phyloP scores from a whole-genome alignment of 2,888 invertebrate species.

The Thecophora atra region DNA sequence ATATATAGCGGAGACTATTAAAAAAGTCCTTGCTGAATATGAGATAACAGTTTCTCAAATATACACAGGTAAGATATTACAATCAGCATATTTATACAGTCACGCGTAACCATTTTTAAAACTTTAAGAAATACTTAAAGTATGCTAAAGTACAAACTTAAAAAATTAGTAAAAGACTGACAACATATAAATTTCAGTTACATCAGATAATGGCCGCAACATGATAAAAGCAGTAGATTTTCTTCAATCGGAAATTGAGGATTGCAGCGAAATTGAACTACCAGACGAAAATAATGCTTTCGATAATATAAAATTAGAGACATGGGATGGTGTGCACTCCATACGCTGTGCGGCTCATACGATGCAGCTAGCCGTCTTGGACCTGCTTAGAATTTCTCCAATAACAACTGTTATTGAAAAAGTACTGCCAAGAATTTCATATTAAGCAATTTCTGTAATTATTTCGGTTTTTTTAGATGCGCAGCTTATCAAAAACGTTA shows the following conservation, averaged over 20 bases:
- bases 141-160: too few species aligned
- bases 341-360: constrained; percentile 18
- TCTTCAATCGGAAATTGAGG: background rate
- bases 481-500: background rate
- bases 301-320: background rate
- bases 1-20: background rate
- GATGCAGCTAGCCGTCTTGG: background rate
- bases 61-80: constrained; percentile 8
- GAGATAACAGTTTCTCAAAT: constrained; percentile 14
- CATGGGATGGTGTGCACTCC: background rate
- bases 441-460: background rate
- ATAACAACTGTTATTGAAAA: constrained; percentile 9
- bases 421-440: background rate
- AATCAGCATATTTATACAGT: too few species aligned
- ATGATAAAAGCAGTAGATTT: background rate
- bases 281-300: background rate
- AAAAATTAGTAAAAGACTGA: too few species aligned
- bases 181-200: background rate
- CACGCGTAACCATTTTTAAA: too few species aligned
- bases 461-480: background rate
- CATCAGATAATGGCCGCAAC: background rate
- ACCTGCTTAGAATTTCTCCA: background rate
- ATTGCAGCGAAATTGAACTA: background rate
- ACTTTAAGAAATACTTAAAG: too few species aligned
- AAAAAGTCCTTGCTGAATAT: constrained; percentile 10